Conservation (phyloP, 2,113 vertebrate genomes). For the Triplophysa siluroides region DNA sequence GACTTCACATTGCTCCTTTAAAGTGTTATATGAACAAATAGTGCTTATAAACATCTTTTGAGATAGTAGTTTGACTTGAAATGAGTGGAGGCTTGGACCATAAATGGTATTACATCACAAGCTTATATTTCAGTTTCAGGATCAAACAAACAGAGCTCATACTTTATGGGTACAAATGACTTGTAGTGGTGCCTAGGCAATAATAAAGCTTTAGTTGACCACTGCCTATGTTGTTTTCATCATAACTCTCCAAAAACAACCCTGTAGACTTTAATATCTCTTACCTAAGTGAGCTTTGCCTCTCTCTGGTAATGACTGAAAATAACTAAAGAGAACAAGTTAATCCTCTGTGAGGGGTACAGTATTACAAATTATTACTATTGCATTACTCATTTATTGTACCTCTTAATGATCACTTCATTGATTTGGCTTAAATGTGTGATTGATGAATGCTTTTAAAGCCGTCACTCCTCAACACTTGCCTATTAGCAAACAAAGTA, state of each 20-base stretch:
- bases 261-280: neutral
- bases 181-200: too few species aligned
- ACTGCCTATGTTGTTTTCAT: neutral
- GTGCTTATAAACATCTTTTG: too few species aligned
- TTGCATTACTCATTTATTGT: neutral
- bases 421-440: neutral
- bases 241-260: too few species aligned
- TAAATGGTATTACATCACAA: too few species aligned
- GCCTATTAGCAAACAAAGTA: constrained; percentile 19
- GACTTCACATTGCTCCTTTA: too few species aligned
- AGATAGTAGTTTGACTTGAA: too few species aligned
- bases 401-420: too few species aligned
- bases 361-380: neutral
- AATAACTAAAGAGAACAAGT: neutral
- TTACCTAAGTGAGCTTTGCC: neutral
- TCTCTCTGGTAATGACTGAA: neutral
- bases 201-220: neutral
- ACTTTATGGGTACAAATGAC: too few species aligned
- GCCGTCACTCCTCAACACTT: neutral
- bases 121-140: too few species aligned
- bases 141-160: too few species aligned
- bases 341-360: neutral
- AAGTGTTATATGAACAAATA: too few species aligned
- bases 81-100: too few species aligned
- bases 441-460: neutral